A percentile compares a stretch with the other conserved stretches of the same genome.
Conservation (phyloP, 2,797 vertebrate species). For the Tenualosa thibaudeaui region DNA sequence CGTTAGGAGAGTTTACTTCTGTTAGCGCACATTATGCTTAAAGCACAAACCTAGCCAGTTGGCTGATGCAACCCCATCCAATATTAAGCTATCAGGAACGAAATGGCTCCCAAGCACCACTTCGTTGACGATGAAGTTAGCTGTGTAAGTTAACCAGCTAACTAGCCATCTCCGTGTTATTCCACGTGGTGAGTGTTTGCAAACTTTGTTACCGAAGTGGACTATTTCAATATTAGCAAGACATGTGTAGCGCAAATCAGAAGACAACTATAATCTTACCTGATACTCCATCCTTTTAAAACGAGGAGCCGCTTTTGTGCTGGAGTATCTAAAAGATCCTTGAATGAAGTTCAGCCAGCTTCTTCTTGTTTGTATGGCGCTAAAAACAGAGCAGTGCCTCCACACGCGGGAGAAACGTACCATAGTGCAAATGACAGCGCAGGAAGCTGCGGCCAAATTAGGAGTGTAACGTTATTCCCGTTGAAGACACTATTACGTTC, state of each 20-base stretch:
- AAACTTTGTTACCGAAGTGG: not conserved
- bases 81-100: not conserved
- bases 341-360: constrained; percentile 32
- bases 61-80: constrained; percentile 14
- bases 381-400: constrained; percentile 41
- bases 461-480: not conserved
- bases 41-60: not conserved
- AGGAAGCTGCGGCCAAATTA: constrained; percentile 50
- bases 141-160: not conserved
- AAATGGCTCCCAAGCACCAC: not conserved
- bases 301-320: constrained; percentile 65
- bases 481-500: not conserved
- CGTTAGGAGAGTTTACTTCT: too few species aligned
- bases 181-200: not conserved
- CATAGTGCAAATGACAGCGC: constrained; percentile 39
- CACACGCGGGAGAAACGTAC: constrained; percentile 61
- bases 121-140: not conserved
- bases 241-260: not conserved
- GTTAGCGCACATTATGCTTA: not conserved
- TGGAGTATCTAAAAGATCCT: constrained; percentile 50
- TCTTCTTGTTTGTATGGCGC: constrained; percentile 46
- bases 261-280: constrained; percentile 52
- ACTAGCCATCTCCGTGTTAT: not conserved
- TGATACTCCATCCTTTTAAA: constrained; percentile 76
- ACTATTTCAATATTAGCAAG: not conserved